Evolutionary conservation across 92 coral and sea anemone genomes (phyloP).

Genomic region (Porites rus): DNA sequence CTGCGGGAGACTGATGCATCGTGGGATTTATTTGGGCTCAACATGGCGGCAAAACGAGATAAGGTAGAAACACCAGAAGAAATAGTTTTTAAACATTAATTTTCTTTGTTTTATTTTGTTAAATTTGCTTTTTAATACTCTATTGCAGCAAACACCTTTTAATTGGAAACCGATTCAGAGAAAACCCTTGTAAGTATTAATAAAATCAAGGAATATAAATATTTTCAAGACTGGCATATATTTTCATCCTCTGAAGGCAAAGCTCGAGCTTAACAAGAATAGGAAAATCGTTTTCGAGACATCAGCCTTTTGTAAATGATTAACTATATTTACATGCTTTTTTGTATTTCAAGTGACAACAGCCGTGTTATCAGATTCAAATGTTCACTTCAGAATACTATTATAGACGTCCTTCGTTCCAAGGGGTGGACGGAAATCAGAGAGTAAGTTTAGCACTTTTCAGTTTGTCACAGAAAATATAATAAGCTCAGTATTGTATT

Average conservation of each 20-base stretch:
- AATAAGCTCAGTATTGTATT: neutral
- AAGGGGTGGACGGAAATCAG: slow-evolving; percentile 94
- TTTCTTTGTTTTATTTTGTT: neutral
- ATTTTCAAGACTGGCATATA: neutral
- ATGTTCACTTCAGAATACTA: slow-evolving; percentile 94
- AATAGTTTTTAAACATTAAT: neutral
- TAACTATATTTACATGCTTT: neutral
- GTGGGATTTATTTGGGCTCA: slow-evolving; percentile 9
- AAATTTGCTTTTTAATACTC: no score
- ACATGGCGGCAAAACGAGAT: slow-evolving; percentile 80
- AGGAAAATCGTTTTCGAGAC: no score
- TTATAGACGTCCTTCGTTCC: slow-evolving; percentile 90
- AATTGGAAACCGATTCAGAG: slow-evolving; percentile 88
- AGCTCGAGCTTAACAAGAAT: no score
- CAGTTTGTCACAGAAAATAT: neutral
- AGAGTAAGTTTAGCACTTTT: slow-evolving; percentile 75
- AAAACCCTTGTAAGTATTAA: slow-evolving; percentile 85
- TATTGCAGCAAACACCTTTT: slow-evolving; percentile 65
- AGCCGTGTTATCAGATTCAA: slow-evolving; percentile 93
- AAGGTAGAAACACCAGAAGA: slow-evolving; percentile 40
- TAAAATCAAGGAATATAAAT: neutral
- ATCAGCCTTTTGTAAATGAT: neutral
- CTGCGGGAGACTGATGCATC: neutral
- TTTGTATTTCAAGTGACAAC: slow-evolving; percentile 73
- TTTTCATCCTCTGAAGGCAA: no score